Percentiles rank a stretch among this genome's conserved stretches.
Evolutionary conservation across 2,888 invertebrate genomes (phyloP).

Genomic region (Rhimphoctona megacephalus): DNA sequence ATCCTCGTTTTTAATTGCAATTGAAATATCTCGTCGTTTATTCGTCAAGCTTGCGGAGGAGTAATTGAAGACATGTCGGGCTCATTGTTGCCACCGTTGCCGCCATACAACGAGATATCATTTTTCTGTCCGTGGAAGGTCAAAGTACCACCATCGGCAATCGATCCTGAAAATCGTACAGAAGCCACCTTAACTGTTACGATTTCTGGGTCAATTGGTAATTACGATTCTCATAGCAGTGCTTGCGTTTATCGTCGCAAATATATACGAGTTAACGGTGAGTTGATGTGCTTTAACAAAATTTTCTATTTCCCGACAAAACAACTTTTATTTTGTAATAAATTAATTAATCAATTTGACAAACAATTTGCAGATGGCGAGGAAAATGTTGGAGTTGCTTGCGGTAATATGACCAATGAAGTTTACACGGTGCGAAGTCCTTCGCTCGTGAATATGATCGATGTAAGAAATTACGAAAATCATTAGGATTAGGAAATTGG

Average conservation of each 20-base stretch:
- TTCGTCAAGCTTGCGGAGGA: conserved; percentile 80
- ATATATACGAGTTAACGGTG: conserved; percentile 57
- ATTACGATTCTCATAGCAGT: not conserved
- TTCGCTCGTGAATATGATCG: conserved; percentile 68
- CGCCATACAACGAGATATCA: conserved; percentile 77
- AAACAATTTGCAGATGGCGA: conserved; percentile 55
- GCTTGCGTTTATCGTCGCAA: conserved; percentile 40
- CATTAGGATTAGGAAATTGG: not conserved
- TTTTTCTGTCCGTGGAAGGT: conserved; percentile 80
- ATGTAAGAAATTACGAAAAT: conserved; percentile 63
- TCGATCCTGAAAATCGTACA: conserved; percentile 54
- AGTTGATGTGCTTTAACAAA: not conserved
- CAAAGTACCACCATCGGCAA: conserved; percentile 67
- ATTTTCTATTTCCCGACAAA: not conserved
- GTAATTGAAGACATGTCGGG: conserved; percentile 70
- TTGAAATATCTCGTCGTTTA: conserved; percentile 12
- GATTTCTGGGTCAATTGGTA: conserved; percentile 73
- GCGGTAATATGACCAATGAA: conserved; percentile 76
- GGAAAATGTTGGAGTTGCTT: conserved; percentile 71
- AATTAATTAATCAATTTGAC: not conserved
- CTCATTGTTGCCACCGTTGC: conserved; percentile 70
- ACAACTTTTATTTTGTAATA: not conserved
- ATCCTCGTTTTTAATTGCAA: not conserved
- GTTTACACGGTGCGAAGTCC: conserved; percentile 76
- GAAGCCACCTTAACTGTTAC: conserved; percentile 77